Conservation (phyloP, 1,140 invertebrate species). For the Bathynomus jamesi region DNA sequence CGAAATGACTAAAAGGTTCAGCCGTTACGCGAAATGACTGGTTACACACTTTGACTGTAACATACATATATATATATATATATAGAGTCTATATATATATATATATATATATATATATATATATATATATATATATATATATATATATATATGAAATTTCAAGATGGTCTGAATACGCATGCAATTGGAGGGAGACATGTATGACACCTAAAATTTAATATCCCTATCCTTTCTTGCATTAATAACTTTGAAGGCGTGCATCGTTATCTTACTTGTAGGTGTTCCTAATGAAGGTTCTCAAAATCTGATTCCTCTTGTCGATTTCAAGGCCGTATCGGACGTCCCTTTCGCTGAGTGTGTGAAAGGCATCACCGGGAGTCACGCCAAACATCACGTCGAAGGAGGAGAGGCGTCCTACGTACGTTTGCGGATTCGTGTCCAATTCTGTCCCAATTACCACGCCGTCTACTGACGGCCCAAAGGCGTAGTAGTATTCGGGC, state of each 20-base stretch:
- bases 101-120: constrained; percentile 3
- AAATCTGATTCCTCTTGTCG: constrained; percentile 45
- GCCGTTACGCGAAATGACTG: too few relatives aligned
- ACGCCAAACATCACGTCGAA: constrained; percentile 93
- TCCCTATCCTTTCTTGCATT: too few relatives aligned
- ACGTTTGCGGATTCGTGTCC: constrained; percentile 38
- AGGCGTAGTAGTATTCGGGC: constrained; percentile 64
- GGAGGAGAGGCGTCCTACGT: constrained; percentile 45
- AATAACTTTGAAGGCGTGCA: too few relatives aligned
- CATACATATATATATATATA: not conserved
- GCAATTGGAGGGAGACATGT: too few relatives aligned
- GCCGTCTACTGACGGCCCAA: constrained; percentile 84
- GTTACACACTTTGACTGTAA: too few relatives aligned
- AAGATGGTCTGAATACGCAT: too few relatives aligned
- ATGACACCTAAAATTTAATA: too few relatives aligned
- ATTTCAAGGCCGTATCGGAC: constrained; percentile 57
- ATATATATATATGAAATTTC: too few relatives aligned
- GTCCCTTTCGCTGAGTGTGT: constrained; percentile 80
- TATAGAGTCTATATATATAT: not conserved
- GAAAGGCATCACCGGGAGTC: constrained; percentile 51
- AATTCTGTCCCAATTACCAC: constrained; percentile 73
- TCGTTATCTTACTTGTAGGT: constrained; percentile 54
- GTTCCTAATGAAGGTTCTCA: constrained; percentile 52
- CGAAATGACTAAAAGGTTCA: too few relatives aligned
- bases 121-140: constrained; percentile 8